Conservation (phyloP, 2,113 vertebrate species). For the Pseudolaguvia tuberculata region DNA sequence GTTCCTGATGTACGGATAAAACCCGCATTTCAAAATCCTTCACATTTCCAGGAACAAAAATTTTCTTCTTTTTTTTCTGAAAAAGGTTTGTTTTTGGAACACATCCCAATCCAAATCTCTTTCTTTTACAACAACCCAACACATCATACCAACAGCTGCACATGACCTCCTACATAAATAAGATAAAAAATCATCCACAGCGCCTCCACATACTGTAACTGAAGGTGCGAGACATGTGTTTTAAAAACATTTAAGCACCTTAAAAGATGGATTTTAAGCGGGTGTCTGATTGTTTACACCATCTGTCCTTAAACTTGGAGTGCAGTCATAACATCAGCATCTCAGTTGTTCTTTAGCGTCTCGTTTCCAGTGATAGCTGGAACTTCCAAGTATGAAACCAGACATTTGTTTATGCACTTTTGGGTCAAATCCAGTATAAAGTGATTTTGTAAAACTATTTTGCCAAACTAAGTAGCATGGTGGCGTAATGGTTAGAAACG, state of each 20-base stretch:
- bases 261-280: neutral
- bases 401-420: neutral
- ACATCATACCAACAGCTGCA: neutral
- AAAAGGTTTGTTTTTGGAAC: neutral
- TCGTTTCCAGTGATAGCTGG: conserved; percentile 3
- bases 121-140: neutral
- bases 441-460: neutral
- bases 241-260: conserved; percentile 6
- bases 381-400: neutral
- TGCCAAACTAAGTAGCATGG: too few species aligned
- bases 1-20: neutral
- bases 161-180: neutral
- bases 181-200: neutral
- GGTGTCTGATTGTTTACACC: neutral
- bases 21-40: neutral
- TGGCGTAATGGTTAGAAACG: too few species aligned
- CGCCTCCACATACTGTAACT: neutral
- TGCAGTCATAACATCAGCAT: conserved; percentile 25
- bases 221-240: conserved; percentile 10
- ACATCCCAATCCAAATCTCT: neutral
- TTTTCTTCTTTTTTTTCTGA: too few species aligned
- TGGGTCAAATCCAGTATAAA: neutral
- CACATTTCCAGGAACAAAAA: neutral
- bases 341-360: conserved; percentile 7
- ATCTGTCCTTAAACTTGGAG: conserved; percentile 1